Evolutionary conservation across 2,888 invertebrate species (phyloP).

Genomic region (Caenorhabditis sp.): DNA sequence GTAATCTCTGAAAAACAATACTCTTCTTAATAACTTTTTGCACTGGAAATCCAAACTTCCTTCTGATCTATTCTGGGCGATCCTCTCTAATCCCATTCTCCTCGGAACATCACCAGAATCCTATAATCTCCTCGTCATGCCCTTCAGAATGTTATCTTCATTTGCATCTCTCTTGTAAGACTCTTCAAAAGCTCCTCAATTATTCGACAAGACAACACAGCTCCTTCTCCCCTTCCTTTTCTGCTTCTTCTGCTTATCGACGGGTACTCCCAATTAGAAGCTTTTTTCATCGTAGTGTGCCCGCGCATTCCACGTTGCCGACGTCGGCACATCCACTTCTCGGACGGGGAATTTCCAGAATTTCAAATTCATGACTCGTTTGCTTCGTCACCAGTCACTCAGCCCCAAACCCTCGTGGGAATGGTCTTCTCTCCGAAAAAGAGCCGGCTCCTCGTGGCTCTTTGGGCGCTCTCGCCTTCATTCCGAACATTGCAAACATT

Average conservation of each 20-base stretch:
- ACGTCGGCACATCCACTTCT: conserved; percentile 25
- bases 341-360: conserved; percentile 20
- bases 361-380: conserved; percentile 50
- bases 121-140: too few species aligned
- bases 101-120: conserved; percentile 11
- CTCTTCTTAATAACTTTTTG: too few species aligned
- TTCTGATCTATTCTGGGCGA: too few species aligned
- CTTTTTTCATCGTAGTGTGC: too few species aligned
- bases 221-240: conserved; percentile 1
- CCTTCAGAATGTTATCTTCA: conserved; percentile 32
- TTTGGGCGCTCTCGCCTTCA: conserved; percentile 3
- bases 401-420: conserved; percentile 40
- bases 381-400: conserved; percentile 33
- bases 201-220: conserved; percentile 40
- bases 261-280: conserved; percentile 39
- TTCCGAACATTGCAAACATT: conserved; percentile 53
- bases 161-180: conserved; percentile 37
- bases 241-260: conserved; percentile 1
- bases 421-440: conserved; percentile 22
- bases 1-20: too few species aligned
- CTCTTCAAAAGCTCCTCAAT: conserved; percentile 51
- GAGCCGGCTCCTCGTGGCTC: conserved; percentile 19
- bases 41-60: too few species aligned
- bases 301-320: too few species aligned
- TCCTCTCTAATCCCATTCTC: conserved; percentile 1